Conservation (phyloP, 2,113 vertebrate species). For the Myotis lucifugus region DNA sequence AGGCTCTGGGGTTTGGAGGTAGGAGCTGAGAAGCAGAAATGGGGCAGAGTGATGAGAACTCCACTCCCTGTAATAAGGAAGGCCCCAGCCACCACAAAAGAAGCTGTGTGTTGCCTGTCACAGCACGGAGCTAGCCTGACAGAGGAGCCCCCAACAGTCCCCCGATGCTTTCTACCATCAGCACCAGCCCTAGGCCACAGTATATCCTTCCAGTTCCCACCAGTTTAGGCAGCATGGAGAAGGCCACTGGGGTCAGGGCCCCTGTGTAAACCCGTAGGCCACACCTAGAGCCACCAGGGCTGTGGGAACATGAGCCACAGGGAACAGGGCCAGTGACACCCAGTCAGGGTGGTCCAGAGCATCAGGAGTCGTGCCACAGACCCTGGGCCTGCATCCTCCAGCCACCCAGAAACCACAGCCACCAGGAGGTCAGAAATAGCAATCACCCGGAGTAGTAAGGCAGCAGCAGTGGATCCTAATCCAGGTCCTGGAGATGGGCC, state of each 20-base stretch:
- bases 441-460: conserved; percentile 88
- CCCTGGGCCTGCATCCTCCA: conserved; percentile 84
- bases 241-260: conserved; percentile 89
- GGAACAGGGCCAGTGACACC: conserved; percentile 86
- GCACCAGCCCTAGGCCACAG: conserved; percentile 90
- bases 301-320: conserved; percentile 83
- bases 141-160: conserved; percentile 91
- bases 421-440: conserved; percentile 89
- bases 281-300: conserved; percentile 83
- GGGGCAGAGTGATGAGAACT: conserved; percentile 85
- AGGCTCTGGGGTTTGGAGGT: conserved; percentile 20
- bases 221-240: conserved; percentile 88
- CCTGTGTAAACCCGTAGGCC: conserved; percentile 91
- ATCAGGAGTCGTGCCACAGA: conserved; percentile 78
- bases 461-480: conserved; percentile 87
- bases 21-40: conserved; percentile 72
- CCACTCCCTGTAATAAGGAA: conserved; percentile 86
- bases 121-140: conserved; percentile 90
- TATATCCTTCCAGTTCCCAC: conserved; percentile 86
- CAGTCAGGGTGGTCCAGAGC: conserved; percentile 86
- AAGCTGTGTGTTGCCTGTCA: conserved; percentile 86
- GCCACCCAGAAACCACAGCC: conserved; percentile 89
- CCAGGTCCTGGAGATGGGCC: conserved; percentile 87
- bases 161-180: conserved; percentile 91
- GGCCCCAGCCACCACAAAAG: conserved; percentile 87